Evolutionary conservation across 53 echinoderm and acorn worm genomes (phyloP), one percentile per base, ranked within the genome.

Genomic region (Patiria pectinifera): DNA sequence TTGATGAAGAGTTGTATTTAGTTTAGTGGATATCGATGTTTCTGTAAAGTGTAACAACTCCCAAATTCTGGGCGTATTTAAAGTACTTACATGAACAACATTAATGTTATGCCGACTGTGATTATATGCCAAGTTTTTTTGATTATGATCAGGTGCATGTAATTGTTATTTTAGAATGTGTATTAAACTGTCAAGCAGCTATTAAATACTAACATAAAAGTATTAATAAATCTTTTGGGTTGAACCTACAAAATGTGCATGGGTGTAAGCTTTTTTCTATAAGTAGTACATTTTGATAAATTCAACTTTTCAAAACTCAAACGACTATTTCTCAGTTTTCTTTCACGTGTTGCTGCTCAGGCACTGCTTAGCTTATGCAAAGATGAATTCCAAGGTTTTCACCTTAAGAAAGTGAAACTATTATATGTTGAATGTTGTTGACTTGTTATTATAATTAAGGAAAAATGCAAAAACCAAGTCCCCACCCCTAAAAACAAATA

Each of bases 81-180:
- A 74, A 74, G 74, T 74, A 74, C 74, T 74, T n/a, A 74, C 35
- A 35, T 35, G 35, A 0, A 35, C 24, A n/a, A 74, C 24, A 24
- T 74, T 74, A n/a, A 24, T 24, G 74, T 21, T 23, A 9, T 5
- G 24, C 74, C 10, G 18, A 74, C 21, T 10, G 19, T 23, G 22
- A 74, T 74, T 69, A 18, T 21, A 69, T 69, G 15, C 24, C 18
- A 10, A 1, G 26, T 6, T 74, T n/a, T 74, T 74, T 23, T 74
- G 0, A 35, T 35, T 74, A 24, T 23, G 18, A 74, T 81, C 60
- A 81, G 69, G 80, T 89, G 81, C 89, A 77, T 80, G 89, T 80
- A 47, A 89, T 70, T 61, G 77, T 45, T 46, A 81, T 90, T 90
- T 90, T 90, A 90, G 81, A 90, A 80, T 80, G 81, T 90, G 90